Evolutionary conservation across 2,113 vertebrate species (phyloP).

Genomic region (Eudorcas thomsonii): DNA sequence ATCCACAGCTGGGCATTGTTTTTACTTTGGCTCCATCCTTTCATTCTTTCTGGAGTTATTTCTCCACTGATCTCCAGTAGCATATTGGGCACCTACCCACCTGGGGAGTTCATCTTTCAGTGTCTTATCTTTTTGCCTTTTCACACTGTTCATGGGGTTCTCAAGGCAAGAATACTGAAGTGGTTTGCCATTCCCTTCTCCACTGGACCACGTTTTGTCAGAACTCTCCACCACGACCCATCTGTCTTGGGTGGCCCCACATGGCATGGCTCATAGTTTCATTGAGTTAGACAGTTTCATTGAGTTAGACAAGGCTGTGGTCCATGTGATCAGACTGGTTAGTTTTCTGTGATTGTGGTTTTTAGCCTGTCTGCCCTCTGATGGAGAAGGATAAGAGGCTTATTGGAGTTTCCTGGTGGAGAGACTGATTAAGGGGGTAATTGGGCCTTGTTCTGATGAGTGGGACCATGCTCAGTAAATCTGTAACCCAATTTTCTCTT

Average conservation of each 20-base stretch:
- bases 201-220: neutral
- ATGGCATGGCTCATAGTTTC: neutral
- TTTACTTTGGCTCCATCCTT: neutral
- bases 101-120: neutral
- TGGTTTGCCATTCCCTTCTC: neutral
- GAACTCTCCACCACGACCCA: neutral
- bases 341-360: neutral
- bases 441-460: too few species aligned
- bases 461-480: too few species aligned
- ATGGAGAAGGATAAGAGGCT: too few species aligned
- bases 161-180: neutral
- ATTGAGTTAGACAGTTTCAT: accelerated
- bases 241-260: neutral
- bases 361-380: neutral
- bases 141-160: neutral
- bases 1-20: neutral
- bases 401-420: too few species aligned
- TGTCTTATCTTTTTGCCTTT: neutral
- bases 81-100: neutral
- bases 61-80: neutral
- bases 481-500: too few species aligned
- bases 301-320: neutral
- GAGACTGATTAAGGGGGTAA: too few species aligned
- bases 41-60: neutral
- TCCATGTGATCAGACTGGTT: neutral